A percentile compares a stretch with the other conserved stretches of the same genome.
Conservation (phyloP, 2,888 invertebrate species). For the Lydus trimaculatus region DNA sequence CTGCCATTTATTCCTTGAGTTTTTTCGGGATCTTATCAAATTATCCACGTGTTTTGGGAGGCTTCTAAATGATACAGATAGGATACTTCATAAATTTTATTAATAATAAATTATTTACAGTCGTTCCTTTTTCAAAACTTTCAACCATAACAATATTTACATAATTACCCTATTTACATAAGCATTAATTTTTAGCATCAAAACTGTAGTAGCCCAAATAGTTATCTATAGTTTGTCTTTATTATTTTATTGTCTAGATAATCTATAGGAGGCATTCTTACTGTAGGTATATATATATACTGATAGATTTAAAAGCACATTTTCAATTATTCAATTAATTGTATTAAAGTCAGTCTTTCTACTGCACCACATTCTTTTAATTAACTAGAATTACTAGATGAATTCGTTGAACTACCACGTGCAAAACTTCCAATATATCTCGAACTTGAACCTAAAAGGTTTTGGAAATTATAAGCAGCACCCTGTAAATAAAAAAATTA, state of each 20-base stretch:
- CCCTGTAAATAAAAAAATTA: conserved; percentile 62
- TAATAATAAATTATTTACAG: conserved; percentile 11
- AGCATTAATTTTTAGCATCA: background rate
- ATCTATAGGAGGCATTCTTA: background rate
- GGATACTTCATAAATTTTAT: background rate
- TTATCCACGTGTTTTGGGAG: too few species aligned
- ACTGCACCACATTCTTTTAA: background rate
- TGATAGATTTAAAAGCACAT: background rate
- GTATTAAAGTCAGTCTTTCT: background rate
- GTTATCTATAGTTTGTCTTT: background rate
- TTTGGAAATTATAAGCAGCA: conserved; percentile 75
- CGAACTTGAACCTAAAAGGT: conserved; percentile 68
- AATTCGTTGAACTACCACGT: conserved; percentile 25
- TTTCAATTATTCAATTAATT: background rate
- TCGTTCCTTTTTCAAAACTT: background rate
- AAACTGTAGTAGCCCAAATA: background rate
- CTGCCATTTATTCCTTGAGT: too few species aligned
- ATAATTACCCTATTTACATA: conserved; percentile 4
- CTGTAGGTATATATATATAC: background rate
- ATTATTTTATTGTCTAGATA: background rate
- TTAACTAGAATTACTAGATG: background rate
- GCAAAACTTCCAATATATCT: conserved; percentile 60
- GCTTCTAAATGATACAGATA: background rate
- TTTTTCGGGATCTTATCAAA: too few species aligned
- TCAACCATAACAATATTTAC: conserved; percentile 10